Base-by-base conservation (phyloP, 2,113 vertebrate species). In the Morone saxatilis region DNA sequence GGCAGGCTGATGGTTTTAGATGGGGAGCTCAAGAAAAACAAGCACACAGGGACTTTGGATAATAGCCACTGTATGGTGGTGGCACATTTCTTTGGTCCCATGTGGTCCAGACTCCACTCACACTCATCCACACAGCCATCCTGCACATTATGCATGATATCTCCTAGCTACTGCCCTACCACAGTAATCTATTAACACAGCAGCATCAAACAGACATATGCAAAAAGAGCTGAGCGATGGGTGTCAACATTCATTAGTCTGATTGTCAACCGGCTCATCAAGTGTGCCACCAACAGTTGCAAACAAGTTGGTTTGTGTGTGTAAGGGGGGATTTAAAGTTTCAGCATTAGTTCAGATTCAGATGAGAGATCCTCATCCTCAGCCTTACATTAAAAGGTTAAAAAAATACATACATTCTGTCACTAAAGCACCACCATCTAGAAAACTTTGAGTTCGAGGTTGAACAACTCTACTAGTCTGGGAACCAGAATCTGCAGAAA, bases 1-100 rank as follows among this genome's bases (percentile, higher is more conserved):
- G 83, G 72, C 45, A 12, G 53, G 41, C 81, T 89, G 80, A 91
- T 82, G 71, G 68, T 45, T 74, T 81, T 76, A 40, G 83, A 93
- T 89, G 75, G 51, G 31, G 31, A 19, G 65, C 63, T 83, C 62
- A 76, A 63, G 76, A 80, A 83, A 84, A 85, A 67, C 67, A 81
- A 87, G 72, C 11, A 25, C 47, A 43, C 17, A 53, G 57, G 80
- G 71, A 73, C 19, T 71, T 69, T 62, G 22, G 72, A 71, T 88
- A 81, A 76, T 83, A 61, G 43, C 60, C 73, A 76, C 45, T 80
- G 71, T 38, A 59, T 6, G 36, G 75, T 71, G 45, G 50, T 36
- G 31, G 20, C 1, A 1, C 3, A 1, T 38, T 60, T 63, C 63
- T 45, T 50, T n/a, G 12, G 38, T 54, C 66, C 67, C 61, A 69